Evolutionary conservation across 2,797 vertebrate genomes (phyloP).

Genomic region (Ptychobarbus kaznakovi): DNA sequence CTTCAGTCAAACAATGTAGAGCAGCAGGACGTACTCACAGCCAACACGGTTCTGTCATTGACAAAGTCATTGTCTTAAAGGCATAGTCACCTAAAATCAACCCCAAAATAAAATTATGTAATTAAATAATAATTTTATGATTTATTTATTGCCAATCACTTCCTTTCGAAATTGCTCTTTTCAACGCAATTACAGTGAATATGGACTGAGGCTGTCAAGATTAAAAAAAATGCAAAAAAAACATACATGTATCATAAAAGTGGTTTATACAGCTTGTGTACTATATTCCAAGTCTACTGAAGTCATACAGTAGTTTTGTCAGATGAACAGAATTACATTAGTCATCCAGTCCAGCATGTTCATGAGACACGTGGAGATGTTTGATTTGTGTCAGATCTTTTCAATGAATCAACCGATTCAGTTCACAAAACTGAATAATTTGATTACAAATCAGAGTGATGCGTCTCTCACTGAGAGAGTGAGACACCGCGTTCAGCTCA

Average conservation of each 20-base stretch:
- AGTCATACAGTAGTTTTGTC: constrained; percentile 11
- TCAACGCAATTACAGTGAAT: not conserved
- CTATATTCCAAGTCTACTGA: not conserved
- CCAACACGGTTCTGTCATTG: not conserved
- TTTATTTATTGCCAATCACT: not conserved
- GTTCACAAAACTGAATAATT: too few species aligned
- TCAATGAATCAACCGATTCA: not conserved
- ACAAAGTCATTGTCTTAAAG: not conserved
- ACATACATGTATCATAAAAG: not conserved
- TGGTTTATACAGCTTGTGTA: not conserved
- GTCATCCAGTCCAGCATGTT: not conserved
- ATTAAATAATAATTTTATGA: not conserved
- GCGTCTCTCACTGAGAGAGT: not conserved
- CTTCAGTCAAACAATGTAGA: constrained; percentile 5
- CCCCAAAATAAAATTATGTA: not conserved
- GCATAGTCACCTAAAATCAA: not conserved
- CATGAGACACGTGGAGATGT: not conserved
- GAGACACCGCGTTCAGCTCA: not conserved
- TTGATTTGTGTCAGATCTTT: constrained; percentile 1
- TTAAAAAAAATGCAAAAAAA: not conserved
- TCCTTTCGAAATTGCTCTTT: not conserved
- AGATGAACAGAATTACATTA: not conserved
- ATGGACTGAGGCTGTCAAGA: not conserved
- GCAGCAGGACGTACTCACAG: not conserved
- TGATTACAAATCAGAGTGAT: not conserved